Conservation (phyloP, 2,113 vertebrate genomes). For the Pangasianodon gigas region DNA sequence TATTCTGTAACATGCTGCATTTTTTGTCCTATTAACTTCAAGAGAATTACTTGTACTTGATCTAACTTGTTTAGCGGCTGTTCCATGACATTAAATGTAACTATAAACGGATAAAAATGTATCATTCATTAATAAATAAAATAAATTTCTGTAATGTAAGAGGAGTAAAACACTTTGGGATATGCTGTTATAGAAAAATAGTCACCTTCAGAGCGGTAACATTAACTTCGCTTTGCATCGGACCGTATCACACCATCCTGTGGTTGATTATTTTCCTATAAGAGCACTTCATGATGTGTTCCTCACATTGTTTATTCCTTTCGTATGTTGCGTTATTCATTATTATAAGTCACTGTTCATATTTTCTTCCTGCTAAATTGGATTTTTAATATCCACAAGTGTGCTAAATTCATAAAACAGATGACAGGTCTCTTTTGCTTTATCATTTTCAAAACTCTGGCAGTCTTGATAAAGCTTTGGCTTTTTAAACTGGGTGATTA, state of each 20-base stretch:
- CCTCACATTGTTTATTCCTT: not conserved
- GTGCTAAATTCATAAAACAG: not conserved
- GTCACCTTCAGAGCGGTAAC: too few species aligned
- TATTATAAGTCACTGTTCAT: not conserved
- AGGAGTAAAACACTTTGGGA: too few species aligned
- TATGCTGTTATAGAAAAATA: too few species aligned
- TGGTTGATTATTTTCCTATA: not conserved
- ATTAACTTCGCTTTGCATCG: too few species aligned
- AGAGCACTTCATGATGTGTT: not conserved
- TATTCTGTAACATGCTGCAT: too few species aligned
- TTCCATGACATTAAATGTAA: too few species aligned
- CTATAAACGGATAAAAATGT: too few species aligned
- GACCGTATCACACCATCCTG: not conserved
- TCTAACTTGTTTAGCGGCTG: too few species aligned
- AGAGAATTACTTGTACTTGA: too few species aligned
- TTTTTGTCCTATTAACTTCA: too few species aligned
- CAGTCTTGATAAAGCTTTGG: not conserved
- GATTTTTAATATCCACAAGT: not conserved
- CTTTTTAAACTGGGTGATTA: not conserved
- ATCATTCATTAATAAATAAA: too few species aligned
- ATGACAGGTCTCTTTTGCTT: not conserved
- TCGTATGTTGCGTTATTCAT: not conserved
- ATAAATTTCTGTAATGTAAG: too few species aligned
- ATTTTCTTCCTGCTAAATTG: not conserved
- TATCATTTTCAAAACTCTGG: not conserved